Base-by-base conservation (phyloP, 1,140 invertebrate genomes). In the Ceratoteleas bidentatus region DNA sequence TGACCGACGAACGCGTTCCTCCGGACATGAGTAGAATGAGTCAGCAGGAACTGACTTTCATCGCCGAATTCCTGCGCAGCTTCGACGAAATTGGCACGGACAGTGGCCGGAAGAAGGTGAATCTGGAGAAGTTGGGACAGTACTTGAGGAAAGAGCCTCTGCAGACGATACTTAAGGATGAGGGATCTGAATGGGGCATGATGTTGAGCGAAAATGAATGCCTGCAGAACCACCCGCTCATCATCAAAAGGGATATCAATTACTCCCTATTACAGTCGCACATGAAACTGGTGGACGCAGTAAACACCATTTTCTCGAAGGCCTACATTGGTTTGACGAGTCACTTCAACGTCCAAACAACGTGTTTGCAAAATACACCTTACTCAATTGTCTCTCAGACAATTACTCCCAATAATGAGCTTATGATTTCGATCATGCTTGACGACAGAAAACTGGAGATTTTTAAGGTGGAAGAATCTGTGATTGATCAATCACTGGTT, bases 41-140 rank as follows among this genome's bases (percentile, higher is more conserved):
- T 38, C 96, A 98, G 88, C 97, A 98, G 90, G 97, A 98, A 88
- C 91, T 98, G 0, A 94, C 94, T 10, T 96, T 97, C 87, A 96
- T 98, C 52, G 96, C 97, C 0, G 97, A 98, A 85, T 98, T 98
- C 90, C 90, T 98, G 4, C 94, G 96, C 74, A 96, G 96, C 85
- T 97, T 98, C 89, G 95, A 96, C 85, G 94, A 94, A 85, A 92
- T 93, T 47, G 89, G 91, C 50, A 75, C 86, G n/a, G 89, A 87
- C 65, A 90, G 89, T 77, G 93, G 93, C 50, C 93, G 92, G 77
- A 94, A 94, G 84, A 92, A 93, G 38, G 94, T 97, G 88, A 96
- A 97, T 89, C 90, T 99, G 79, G 97, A 99, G 91, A 94, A 95
- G 86, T 93, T 99, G 57, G 97, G 97, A 0, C 96, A 98, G 89